Conservation (phyloP, 2,888 invertebrate species). For the Sesamia inferens region DNA sequence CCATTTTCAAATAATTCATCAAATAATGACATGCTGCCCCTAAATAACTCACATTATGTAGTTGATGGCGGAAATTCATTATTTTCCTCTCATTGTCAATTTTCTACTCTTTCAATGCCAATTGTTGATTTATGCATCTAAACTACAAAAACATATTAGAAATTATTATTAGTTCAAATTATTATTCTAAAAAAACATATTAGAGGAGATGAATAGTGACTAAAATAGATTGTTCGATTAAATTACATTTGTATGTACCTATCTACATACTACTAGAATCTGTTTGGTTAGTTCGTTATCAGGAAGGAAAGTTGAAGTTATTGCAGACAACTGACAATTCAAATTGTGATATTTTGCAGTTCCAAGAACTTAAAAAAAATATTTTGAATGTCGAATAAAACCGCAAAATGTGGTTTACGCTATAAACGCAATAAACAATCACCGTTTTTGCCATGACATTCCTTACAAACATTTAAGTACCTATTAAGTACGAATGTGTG, state of each 20-base stretch:
- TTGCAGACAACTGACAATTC: background rate
- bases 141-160: no score
- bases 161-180: no score
- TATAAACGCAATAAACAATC: background rate
- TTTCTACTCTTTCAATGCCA: constrained; percentile 2
- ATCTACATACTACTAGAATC: no score
- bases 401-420: constrained; percentile 5
- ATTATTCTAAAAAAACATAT: no score
- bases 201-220: no score
- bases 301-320: background rate
- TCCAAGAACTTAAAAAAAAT: constrained; percentile 2
- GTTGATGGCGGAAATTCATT: constrained; percentile 7
- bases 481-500: background rate
- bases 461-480: background rate
- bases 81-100: constrained; percentile 17
- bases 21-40: constrained; percentile 23
- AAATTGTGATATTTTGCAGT: background rate
- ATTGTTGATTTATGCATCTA: no score
- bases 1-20: constrained; percentile 16
- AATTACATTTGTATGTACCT: no score
- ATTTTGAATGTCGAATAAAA: background rate
- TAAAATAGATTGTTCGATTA: no score
- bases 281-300: background rate
- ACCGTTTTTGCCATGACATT: background rate
- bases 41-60: constrained; percentile 35